Evolutionary conservation across 2,797 vertebrate species (phyloP), one percentile per base, ranked within the genome.

Genomic region (Tamandua tetradactyla): DNA sequence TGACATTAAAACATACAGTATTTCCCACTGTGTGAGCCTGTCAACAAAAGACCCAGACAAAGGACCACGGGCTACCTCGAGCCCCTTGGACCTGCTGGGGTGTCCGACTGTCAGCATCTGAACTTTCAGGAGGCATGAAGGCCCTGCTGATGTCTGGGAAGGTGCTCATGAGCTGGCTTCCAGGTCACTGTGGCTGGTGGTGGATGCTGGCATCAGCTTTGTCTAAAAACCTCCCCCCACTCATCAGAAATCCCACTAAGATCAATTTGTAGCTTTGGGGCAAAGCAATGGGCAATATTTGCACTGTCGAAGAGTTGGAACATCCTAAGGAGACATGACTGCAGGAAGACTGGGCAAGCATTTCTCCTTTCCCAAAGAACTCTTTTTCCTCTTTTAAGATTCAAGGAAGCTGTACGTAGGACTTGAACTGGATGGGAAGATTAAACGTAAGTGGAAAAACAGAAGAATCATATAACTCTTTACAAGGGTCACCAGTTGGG

Each of bases 21-120:
- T 49, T 93, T 72, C 86, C 42, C 49, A 14, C 71, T 83, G 5
- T 32, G 8, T 75, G 42, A 76, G 9, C 35, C 57, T 75, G 57
- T 93, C 76, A 85, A 44, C 91, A 69, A 87, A 91, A 90, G 87
- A 75, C 30, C 10, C 40, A 93, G 93, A 92, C 74, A 85, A 59
- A 87, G 37, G 72, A 23, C 44, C 15, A 14, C 0, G 1, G 42
- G 61, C 75, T 82, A 9, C 55, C 55, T 85, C 25, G 22, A 59
- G 44, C 40, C 75, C 35, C 75, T 74, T 32, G 20, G 74, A 37
- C 17, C 78, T 3, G 15, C 75, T 35, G 25, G 62, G 35, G 49
- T 23, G 37, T 22, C 20, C 35, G 66, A 68, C 0, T 44, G n/a
- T 59, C 76, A 49, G 25, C 62, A 7, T 37, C 7, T 0, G 10